phyloP scores from a whole-genome alignment of 2,888 invertebrate species.

The Cylloceria caligata region DNA sequence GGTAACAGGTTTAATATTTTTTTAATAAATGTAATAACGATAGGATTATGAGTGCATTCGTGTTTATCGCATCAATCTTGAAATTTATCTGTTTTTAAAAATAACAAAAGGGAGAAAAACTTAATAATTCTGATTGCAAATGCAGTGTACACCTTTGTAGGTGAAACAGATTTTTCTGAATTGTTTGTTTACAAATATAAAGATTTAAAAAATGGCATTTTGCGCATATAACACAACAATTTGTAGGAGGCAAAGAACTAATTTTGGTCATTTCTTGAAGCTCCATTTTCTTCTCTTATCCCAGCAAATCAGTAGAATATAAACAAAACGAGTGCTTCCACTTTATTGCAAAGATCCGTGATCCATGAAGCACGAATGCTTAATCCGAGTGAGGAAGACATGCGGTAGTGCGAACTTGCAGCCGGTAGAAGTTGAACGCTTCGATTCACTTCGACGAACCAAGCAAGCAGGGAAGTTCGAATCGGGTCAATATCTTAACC shows the following conservation, averaged over 20 bases:
- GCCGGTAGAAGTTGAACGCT: slow-evolving; percentile 57
- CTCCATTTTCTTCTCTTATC: slow-evolving; percentile 10
- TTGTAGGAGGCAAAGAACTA: not conserved
- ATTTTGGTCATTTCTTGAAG: slow-evolving; percentile 4
- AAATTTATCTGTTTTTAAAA: not conserved
- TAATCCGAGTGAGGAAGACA: slow-evolving; percentile 56
- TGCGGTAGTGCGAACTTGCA: slow-evolving; percentile 43
- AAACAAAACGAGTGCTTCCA: slow-evolving; percentile 28
- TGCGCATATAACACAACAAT: not conserved
- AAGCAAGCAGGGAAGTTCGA: slow-evolving; percentile 35
- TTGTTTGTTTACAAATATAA: not conserved
- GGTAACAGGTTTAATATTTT: not conserved
- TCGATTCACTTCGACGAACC: slow-evolving; percentile 59
- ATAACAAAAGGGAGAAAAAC: too few species aligned
- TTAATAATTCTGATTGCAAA: not conserved
- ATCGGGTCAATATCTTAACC: slow-evolving; percentile 63
- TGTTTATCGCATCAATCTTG: not conserved
- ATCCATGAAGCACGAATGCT: slow-evolving; percentile 61
- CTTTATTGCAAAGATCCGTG: slow-evolving; percentile 42
- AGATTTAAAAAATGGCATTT: not conserved
- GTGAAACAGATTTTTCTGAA: not conserved
- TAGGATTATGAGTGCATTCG: not conserved
- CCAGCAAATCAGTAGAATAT: not conserved
- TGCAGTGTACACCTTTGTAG: not conserved
- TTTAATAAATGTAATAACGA: not conserved